A percentile compares a stretch with the other conserved stretches of the same genome.
These are phyloP conservation scores for Onychomys arenicola DNA, from an alignment of 2,797 vertebrate species.

Conservation along the genomic window DNA sequence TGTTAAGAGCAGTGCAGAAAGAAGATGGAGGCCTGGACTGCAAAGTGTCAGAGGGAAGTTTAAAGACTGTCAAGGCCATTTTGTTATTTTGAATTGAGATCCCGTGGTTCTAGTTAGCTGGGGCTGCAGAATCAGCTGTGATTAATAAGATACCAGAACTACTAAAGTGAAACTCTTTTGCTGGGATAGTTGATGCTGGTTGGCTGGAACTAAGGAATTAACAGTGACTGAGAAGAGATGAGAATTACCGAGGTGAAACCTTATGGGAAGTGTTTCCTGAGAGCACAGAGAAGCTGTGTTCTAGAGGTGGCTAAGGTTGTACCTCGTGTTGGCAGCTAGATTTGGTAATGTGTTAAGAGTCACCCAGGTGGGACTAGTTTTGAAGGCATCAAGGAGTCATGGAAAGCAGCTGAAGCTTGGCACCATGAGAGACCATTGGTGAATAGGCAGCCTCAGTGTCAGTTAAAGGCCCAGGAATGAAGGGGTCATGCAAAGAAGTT, in stretches of 20 bases:
- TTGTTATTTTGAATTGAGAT: not conserved
- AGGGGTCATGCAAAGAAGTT: not conserved
- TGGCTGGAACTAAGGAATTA: not conserved
- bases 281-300: not conserved
- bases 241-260: not conserved
- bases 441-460: not conserved
- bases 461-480: not conserved
- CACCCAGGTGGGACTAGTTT: not conserved
- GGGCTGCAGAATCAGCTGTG: not conserved
- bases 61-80: not conserved
- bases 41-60: not conserved
- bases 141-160: not conserved
- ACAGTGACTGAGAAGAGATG: not conserved
- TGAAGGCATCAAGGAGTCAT: not conserved
- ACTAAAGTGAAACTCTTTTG: not conserved
- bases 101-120: not conserved
- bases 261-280: not conserved
- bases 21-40: not conserved
- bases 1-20: not conserved
- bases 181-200: not conserved
- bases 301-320: not conserved
- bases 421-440: not conserved
- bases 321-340: not conserved
- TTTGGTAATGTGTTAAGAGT: not conserved
- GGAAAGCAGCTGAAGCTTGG: not conserved